These are phyloP conservation scores for Dipodomys stephensi DNA, from an alignment of 2,113 vertebrate species.

Conservation along the genomic window DNA sequence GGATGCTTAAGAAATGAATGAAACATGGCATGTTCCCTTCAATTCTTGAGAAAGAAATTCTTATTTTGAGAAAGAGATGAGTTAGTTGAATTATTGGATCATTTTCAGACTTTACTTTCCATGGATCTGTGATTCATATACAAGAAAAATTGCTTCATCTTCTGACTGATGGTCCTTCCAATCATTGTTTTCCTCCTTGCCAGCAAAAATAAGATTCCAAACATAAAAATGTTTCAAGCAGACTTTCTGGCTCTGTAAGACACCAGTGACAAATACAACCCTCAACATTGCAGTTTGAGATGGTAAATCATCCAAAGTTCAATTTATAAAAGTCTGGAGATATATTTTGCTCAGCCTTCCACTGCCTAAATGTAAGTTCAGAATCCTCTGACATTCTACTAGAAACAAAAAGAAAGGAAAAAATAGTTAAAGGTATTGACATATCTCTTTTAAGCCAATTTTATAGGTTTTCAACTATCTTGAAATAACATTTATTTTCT, in stretches of 20 bases:
- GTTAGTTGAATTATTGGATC: conserved; percentile 29
- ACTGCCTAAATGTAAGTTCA: not conserved
- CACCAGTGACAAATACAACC: conserved; percentile 46
- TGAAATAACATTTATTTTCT: conserved; percentile 38
- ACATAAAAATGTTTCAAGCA: conserved; percentile 69
- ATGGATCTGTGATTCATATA: conserved; percentile 48
- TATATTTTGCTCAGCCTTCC: not conserved
- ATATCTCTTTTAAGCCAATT: not conserved
- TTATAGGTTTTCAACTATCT: not conserved
- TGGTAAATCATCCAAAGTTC: conserved; percentile 52
- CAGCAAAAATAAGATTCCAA: conserved; percentile 68
- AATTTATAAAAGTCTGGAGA: conserved; percentile 51
- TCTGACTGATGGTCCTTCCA: conserved; percentile 51
- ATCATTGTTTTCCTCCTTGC: not conserved
- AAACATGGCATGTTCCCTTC: conserved; percentile 21
- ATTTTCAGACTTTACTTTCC: conserved; percentile 56
- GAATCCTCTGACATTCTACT: not conserved
- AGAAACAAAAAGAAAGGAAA: conserved; percentile 23
- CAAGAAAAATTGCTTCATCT: conserved; percentile 62
- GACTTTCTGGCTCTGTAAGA: conserved; percentile 62
- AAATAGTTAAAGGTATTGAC: not conserved
- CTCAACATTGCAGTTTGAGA: conserved; percentile 21
- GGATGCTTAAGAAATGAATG: not conserved
- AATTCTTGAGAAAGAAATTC: conserved; percentile 29
- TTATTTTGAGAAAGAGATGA: conserved; percentile 41